Evolutionary conservation across 2,888 invertebrate species (phyloP).

Genomic region (Conops quadrifasciatus): DNA sequence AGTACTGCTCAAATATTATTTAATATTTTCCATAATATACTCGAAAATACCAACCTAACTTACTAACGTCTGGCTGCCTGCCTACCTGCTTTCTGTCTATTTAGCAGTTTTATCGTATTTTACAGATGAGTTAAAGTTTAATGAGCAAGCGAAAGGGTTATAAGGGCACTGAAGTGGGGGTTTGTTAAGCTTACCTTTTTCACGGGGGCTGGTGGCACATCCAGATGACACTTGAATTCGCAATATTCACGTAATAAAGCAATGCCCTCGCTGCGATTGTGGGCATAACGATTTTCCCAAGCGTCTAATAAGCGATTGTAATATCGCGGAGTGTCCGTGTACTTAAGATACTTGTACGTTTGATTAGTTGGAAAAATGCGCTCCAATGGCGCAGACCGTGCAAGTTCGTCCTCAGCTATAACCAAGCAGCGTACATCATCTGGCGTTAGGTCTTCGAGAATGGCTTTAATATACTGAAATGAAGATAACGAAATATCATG

Average conservation of each 20-base stretch:
- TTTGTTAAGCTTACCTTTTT: conserved; percentile 53
- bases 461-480: conserved; percentile 73
- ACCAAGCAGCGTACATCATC: conserved; percentile 90
- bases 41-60: not conserved
- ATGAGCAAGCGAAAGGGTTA: conserved; percentile 28
- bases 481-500: not conserved
- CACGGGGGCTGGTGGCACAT: conserved; percentile 69
- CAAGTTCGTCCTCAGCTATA: conserved; percentile 87
- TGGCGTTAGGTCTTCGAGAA: conserved; percentile 85
- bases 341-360: conserved; percentile 81
- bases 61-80: not conserved
- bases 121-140: conserved; percentile 10
- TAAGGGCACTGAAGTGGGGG: conserved; percentile 1
- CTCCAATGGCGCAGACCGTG: conserved; percentile 74
- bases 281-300: conserved; percentile 82
- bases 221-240: conserved; percentile 76
- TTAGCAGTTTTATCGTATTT: too few relatives aligned
- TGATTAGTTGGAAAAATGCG: conserved; percentile 84
- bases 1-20: too few relatives aligned
- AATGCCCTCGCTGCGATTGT: conserved; percentile 69
- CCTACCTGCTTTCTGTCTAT: not conserved
- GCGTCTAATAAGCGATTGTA: conserved; percentile 92
- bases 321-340: conserved; percentile 84
- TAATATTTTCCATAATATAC: too few relatives aligned
- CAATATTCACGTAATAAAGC: conserved; percentile 73